Percentiles rank a stretch among this genome's conserved stretches.
phyloP scores from a whole-genome alignment of 2,113 vertebrate genomes.

The Spizaetus ornatus region DNA sequence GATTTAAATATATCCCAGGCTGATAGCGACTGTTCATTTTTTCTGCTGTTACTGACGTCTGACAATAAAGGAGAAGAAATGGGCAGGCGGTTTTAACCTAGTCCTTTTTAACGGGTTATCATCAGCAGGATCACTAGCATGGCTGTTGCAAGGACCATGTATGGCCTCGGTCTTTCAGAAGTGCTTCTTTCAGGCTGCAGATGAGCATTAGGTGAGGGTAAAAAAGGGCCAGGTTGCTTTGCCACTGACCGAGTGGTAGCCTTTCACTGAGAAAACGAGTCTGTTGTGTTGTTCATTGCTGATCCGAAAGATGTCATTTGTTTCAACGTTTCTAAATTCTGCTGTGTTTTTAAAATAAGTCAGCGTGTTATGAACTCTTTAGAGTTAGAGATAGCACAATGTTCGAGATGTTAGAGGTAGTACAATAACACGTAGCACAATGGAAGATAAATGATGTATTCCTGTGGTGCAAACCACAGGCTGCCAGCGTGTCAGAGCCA shows the following conservation, averaged over 20 bases:
- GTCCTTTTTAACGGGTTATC: background rate
- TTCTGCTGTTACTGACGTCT: background rate
- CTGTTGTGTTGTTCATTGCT: background rate
- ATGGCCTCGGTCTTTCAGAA: background rate
- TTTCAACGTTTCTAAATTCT: background rate
- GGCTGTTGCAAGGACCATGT: background rate
- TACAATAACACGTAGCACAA: background rate
- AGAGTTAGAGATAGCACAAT: background rate
- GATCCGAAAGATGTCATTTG: background rate
- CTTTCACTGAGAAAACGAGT: background rate
- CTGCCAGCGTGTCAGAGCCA: background rate
- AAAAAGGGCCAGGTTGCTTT: background rate
- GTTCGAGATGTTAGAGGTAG: background rate
- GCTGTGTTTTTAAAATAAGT: background rate
- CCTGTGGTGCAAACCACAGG: background rate
- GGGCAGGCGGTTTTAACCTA: background rate
- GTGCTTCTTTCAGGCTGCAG: background rate
- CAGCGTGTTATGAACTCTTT: background rate
- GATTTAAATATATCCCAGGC: background rate
- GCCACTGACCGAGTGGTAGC: background rate
- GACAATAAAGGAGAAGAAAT: background rate
- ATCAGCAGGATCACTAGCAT: background rate
- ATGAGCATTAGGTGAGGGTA: background rate
- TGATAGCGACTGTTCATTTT: background rate
- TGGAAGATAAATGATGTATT: conserved; percentile 18